phyloP scores from a whole-genome alignment of 2,113 vertebrate genomes.

The Tauraco erythrolophus region DNA sequence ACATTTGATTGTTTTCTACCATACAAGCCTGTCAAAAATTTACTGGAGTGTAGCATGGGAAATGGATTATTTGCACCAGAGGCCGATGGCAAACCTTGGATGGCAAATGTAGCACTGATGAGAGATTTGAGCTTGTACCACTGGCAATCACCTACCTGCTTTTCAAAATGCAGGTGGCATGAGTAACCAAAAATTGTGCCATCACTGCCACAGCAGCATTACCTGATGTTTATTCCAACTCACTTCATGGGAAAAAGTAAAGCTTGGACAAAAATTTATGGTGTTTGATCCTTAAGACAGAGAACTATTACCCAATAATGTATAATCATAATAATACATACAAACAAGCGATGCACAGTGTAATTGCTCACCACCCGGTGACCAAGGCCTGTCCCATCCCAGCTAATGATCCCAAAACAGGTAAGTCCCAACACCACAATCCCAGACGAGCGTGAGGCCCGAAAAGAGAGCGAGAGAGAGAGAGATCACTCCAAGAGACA shows the following conservation, averaged over 20 bases:
- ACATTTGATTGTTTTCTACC: not conserved
- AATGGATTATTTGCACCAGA: not conserved
- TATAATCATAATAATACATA: too few relatives aligned
- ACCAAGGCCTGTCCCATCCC: too few relatives aligned
- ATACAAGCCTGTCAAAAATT: not conserved
- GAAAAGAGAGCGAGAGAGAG: too few relatives aligned
- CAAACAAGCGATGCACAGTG: too few relatives aligned
- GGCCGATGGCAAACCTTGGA: not conserved
- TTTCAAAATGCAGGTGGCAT: not conserved
- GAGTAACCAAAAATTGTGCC: not conserved
- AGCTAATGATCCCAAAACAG: too few relatives aligned
- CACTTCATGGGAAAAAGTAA: not conserved
- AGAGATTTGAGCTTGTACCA: not conserved
- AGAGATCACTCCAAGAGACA: too few relatives aligned
- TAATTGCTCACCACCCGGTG: too few relatives aligned
- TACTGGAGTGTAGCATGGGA: not conserved
- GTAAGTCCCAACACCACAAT: too few relatives aligned
- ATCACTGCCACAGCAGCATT: not conserved
- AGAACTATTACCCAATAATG: not conserved
- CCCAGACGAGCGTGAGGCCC: too few relatives aligned
- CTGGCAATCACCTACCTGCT: not conserved
- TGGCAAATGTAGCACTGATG: not conserved
- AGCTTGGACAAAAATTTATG: not conserved
- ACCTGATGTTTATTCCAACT: not conserved
- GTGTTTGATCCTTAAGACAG: not conserved